Base-by-base conservation (phyloP, 2,888 invertebrate species). In the Zele albiditarsus region DNA sequence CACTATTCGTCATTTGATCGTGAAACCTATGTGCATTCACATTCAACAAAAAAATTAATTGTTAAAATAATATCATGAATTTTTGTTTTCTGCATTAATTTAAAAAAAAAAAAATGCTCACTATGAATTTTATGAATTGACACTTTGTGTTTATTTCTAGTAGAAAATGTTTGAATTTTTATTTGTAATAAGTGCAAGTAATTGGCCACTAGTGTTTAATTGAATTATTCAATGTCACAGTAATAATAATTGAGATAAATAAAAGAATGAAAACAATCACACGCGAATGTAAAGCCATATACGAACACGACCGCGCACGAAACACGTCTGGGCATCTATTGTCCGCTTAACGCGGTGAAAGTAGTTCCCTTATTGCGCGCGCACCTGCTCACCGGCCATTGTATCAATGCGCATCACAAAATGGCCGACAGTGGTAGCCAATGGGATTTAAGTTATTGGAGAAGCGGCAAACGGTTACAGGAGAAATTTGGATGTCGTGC, bases 251-350 rank as follows among this genome's bases (percentile, higher is more conserved):
- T 58, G 23, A 38, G 38, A 25, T 69, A 16, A 79, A 71, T 62
- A 27, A 75, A 70, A 78, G 76, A 83, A 83, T 83, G 72, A 82
- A 84, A 82, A 81, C 82, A 83, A 71, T 57, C 28, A 75, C 67
- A 74, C 65, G 57, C 53, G 75, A 46, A 60, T 25, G 38, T 42
- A 68, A 60, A 75, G n/a, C 82, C 82, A 77, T 84, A 84, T 81
- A 87, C 86, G 86, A 86, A 78, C 87, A 85, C 87, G 87, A 84
- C 84, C 87, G 86, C 89, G 88, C 86, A 88, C 88, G 84, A 86
- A 87, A 86, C 87, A 88, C 88, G 86, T 88, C 88, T 88, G 87
- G 84, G 80, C 81, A 84, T 85, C 89, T 89, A 89, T 89, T 89
- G 89, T 89, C 89, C 87, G 84, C 85, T 84, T 84, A 85, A 87